Conservation (phyloP, 35 echinoderm and acorn worm genomes). For the Patiria miniata region DNA sequence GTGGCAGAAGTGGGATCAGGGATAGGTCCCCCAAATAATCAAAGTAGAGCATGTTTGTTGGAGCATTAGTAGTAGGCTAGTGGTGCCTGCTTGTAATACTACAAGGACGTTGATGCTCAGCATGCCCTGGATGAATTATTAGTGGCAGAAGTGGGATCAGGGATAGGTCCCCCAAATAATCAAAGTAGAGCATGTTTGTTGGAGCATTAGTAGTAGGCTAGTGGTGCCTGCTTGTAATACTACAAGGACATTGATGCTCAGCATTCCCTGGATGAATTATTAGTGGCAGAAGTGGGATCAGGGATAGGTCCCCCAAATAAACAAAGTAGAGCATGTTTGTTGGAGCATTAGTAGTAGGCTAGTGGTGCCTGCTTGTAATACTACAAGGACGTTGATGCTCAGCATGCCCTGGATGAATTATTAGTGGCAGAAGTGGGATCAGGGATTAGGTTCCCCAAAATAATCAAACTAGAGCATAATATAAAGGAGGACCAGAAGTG, state of each 20-base stretch:
- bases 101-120: constrained; percentile 70
- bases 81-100: constrained; percentile 98
- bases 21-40: too few relatives aligned
- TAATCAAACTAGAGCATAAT: too few relatives aligned
- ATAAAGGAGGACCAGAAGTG: too few relatives aligned
- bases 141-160: not conserved
- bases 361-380: constrained; percentile 98
- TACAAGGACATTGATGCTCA: constrained; percentile 76
- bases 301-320: too few relatives aligned
- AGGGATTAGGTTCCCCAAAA: too few relatives aligned
- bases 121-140: constrained; percentile 63
- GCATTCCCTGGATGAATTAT: constrained; percentile 64
- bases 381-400: constrained; percentile 76
- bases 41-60: too few relatives aligned
- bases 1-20: not conserved
- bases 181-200: too few relatives aligned
- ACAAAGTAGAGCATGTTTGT: too few relatives aligned
- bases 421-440: not conserved
- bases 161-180: too few relatives aligned
- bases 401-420: constrained; percentile 65
- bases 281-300: not conserved
- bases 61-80: too few relatives aligned
- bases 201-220: too few relatives aligned
- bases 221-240: constrained; percentile 97
- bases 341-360: too few relatives aligned